These are phyloP conservation scores for Orycteropus afer DNA, from an alignment of 2,113 vertebrate genomes.

Conservation along the genomic window DNA sequence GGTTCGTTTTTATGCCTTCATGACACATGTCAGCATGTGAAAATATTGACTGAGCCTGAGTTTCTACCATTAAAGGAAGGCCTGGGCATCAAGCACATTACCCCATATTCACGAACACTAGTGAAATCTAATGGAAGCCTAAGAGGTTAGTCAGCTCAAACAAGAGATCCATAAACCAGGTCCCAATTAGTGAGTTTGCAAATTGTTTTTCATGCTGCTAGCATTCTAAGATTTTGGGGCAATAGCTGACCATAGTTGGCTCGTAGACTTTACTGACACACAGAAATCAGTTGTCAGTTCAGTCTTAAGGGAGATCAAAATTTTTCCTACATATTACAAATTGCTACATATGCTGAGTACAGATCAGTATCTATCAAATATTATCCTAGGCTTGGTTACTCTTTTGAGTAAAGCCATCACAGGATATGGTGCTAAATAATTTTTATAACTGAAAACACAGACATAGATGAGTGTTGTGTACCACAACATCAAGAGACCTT, in stretches of 20 bases:
- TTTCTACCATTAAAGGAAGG: conserved; percentile 46
- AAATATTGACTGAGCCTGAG: conserved; percentile 40
- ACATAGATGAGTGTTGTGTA: background rate
- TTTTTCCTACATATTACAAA: conserved; percentile 23
- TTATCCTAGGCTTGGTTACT: background rate
- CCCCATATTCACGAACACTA: conserved; percentile 3
- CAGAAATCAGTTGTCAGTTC: conserved; percentile 39
- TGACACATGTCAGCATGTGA: background rate
- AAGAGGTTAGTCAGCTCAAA: conserved; percentile 27
- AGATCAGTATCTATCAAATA: conserved; percentile 36
- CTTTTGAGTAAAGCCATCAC: conserved; percentile 38
- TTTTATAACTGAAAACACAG: conserved; percentile 21
- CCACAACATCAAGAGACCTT: background rate
- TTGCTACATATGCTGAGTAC: conserved; percentile 33
- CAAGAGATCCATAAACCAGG: conserved; percentile 45
- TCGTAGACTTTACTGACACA: conserved; percentile 40
- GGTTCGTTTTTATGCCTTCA: conserved; percentile 34
- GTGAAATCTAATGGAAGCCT: conserved; percentile 29
- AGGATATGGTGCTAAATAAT: conserved; percentile 42
- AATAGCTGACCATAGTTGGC: conserved; percentile 16
- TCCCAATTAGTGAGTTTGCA: background rate
- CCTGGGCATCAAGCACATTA: background rate
- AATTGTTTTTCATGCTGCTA: conserved; percentile 30
- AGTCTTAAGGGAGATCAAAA: conserved; percentile 13
- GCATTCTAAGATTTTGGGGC: background rate